Base-by-base conservation (phyloP, 2,888 invertebrate species). In the Pheosia gnoma region DNA sequence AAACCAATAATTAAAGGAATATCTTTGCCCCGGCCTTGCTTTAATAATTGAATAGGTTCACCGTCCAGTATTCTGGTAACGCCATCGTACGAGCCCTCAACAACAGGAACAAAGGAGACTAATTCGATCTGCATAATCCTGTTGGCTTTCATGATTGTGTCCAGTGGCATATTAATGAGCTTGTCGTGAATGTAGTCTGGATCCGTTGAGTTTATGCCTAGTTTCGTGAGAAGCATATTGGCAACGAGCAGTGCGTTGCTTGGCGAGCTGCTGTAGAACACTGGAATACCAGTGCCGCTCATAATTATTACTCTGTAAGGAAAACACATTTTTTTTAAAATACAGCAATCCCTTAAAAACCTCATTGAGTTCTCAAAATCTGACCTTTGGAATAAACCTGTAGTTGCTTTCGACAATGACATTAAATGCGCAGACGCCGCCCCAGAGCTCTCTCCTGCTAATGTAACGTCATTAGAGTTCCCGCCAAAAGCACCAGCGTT, bases 171-270 rank as follows among this genome's bases (percentile, higher is more conserved):
- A 9, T 67, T 54, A 3, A 60, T 58, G 0, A 81, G 68, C 41
- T 61, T 47, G 3, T 66, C 43, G 57, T 75, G 69, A 25, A 77
- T 68, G 9, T 62, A 59, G 7, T 60, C 67, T 0, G 72, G 67
- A 45, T 77, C 74, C 0, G 69, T 71, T 37, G 75, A 64, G 54
- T 68, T 72, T 43, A 77, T 70, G 49, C 75, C 95, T 93, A 95
- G 57, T 3, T 54, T 62, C 77, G 79, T 67, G 82, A 88, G 59
- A 55, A 77, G 75, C 0, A 61, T 59, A 5, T 61, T 53, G 10
- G 71, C 67, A 5, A 75, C 53, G 7, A 61, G 63, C n/a, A 74
- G 62, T 4, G 74, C 70, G 59, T 64, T 66, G 9, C 55, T 60
- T 7, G 72, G 69, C 11, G 75, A 74, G 10, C 71, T 13, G 38